These are phyloP conservation scores for Mesochorus sp. DNA, from an alignment of 2,888 invertebrate genomes.

Conservation along the genomic window DNA sequence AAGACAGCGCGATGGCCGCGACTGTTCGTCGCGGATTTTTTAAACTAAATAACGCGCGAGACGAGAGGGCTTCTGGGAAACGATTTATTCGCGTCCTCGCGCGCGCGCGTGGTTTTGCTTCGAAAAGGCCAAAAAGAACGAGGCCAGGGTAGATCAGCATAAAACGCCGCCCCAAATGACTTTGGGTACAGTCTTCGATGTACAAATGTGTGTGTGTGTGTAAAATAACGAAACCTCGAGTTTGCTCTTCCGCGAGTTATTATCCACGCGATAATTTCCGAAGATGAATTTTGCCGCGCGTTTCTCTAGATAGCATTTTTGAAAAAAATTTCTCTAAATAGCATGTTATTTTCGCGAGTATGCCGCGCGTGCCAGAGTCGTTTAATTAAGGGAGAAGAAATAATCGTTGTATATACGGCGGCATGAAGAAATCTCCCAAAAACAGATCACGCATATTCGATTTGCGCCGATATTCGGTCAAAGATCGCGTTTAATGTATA, in stretches of 20 bases:
- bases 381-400: slow-evolving; percentile 50
- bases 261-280: slow-evolving; percentile 48
- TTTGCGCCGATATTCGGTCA: slow-evolving; percentile 26
- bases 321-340: slow-evolving; percentile 34
- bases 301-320: not conserved
- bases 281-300: slow-evolving; percentile 11
- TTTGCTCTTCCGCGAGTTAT: slow-evolving; percentile 8
- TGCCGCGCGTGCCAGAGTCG: slow-evolving; percentile 47
- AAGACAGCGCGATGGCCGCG: slow-evolving; percentile 54
- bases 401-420: slow-evolving; percentile 3
- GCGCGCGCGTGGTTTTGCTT: slow-evolving; percentile 30
- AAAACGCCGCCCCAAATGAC: slow-evolving; percentile 11
- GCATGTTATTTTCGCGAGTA: slow-evolving; percentile 51
- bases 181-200: slow-evolving; percentile 17
- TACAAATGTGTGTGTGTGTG: not conserved
- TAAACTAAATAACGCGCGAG: slow-evolving; percentile 46
- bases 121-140: slow-evolving; percentile 50
- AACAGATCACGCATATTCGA: slow-evolving; percentile 45
- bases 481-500: slow-evolving; percentile 44
- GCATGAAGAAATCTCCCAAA: not conserved
- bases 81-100: slow-evolving; percentile 51
- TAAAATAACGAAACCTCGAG: slow-evolving; percentile 26
- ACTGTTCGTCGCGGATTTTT: slow-evolving; percentile 46
- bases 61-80: slow-evolving; percentile 53
- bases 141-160: slow-evolving; percentile 27